Conservation (phyloP, 2,113 vertebrate genomes). For the Colossoma macropomum region DNA sequence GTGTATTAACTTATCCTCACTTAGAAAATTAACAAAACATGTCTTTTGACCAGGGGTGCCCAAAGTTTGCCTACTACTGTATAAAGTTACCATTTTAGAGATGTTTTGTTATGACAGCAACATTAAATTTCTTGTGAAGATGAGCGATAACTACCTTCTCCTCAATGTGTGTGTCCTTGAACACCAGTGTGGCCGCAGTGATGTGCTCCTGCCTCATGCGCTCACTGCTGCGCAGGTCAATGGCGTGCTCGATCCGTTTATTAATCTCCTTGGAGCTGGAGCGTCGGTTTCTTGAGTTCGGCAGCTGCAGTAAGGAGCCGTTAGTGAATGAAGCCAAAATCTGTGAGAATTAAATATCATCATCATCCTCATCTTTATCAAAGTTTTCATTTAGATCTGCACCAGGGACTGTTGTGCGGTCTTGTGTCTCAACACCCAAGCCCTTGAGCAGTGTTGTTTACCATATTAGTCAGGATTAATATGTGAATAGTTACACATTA, state of each 20-base stretch:
- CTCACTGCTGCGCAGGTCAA: constrained; percentile 76
- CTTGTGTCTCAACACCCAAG: not conserved
- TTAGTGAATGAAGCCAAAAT: constrained; percentile 77
- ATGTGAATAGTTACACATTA: too few relatives aligned
- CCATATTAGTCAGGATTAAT: too few relatives aligned
- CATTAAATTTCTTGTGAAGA: not conserved
- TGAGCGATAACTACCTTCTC: constrained; percentile 68
- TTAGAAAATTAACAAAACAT: too few relatives aligned
- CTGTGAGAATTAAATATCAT: constrained; percentile 54
- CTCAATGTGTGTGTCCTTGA: constrained; percentile 78
- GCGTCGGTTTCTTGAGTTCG: constrained; percentile 62
- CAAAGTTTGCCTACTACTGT: too few relatives aligned
- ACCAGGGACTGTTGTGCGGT: not conserved
- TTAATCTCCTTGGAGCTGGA: constrained; percentile 74
- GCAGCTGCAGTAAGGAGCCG: constrained; percentile 66
- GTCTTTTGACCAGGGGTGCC: too few relatives aligned
- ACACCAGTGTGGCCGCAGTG: constrained; percentile 70
- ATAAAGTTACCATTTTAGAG: too few relatives aligned
- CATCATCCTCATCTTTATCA: not conserved
- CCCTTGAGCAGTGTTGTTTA: not conserved
- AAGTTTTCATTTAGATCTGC: not conserved
- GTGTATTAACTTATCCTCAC: too few relatives aligned
- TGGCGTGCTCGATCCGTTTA: constrained; percentile 75
- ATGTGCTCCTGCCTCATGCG: constrained; percentile 76
- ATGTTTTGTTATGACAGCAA: not conserved